Conservation (phyloP, 2,797 vertebrate genomes). For the Hydrocynus forskahlii region DNA sequence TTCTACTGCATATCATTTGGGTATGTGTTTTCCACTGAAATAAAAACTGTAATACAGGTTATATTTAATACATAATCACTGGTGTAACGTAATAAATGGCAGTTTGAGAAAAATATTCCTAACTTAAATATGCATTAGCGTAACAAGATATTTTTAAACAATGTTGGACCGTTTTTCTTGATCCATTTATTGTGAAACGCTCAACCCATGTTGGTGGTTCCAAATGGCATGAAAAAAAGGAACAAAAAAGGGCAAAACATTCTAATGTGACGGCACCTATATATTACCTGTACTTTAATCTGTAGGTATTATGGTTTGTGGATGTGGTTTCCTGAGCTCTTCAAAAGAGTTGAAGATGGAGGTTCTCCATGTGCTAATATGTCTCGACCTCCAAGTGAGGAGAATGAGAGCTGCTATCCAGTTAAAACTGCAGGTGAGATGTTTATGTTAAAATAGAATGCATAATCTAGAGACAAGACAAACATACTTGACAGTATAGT, state of each 20-base stretch:
- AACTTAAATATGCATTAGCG: neutral
- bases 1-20: constrained; percentile 83
- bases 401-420: constrained; percentile 72
- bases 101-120: neutral
- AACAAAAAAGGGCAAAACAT: no score
- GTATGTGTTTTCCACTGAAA: constrained; percentile 60
- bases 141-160: no score
- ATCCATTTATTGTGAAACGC: no score
- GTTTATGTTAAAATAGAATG: neutral
- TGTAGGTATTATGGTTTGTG: constrained; percentile 80
- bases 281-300: constrained; percentile 3
- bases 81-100: neutral
- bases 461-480: neutral
- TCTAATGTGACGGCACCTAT: neutral
- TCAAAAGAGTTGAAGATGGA: constrained; percentile 67
- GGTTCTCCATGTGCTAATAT: constrained; percentile 74
- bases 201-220: no score
- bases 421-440: constrained; percentile 74
- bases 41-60: neutral
- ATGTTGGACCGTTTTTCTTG: no score
- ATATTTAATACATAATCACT: neutral
- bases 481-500: no score
- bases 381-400: constrained; percentile 24
- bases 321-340: constrained; percentile 84
- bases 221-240: no score